Base-by-base conservation (phyloP, 2,888 invertebrate species). In the Tethea ocularis region DNA sequence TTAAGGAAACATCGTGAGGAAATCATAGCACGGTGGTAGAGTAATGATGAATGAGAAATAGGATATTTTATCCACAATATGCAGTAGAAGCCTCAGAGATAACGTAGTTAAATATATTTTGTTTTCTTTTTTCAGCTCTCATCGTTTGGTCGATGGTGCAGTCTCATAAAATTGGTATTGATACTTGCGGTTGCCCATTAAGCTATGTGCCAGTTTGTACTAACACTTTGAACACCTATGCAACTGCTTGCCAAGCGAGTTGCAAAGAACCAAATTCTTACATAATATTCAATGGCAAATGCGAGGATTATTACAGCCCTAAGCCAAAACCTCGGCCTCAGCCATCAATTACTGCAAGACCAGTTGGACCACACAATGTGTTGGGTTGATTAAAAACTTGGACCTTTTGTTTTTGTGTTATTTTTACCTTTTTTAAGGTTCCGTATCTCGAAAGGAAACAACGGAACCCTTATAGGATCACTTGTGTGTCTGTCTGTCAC, bases 201-300 rank as follows among this genome's bases (percentile, higher is more conserved):
- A 13, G 15, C 36, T 60, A 62, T 24, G 17, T 57, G 0, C 57
- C 60, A 1, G 58, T 77, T 0, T 77, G 77, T 55, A 74, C 66
- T 0, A 70, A 64, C 52, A 66, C 75, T 62, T 53, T 10, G 8
- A 51, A 61, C 11, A 71, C 72, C 0, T 75, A 76, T 57, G 0
- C 0, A 4, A 61, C 60, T 41, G 55, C 23, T 26, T 76, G 74
- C 46, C 20, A 23, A 3, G 66, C 74, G 65, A 11, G 24, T 1
- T 73, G 72, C 15, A 58, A 57, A 10, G 24, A 53, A 10, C 13
- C 26, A 6, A 2, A 10, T 4, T 23, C 17, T 0, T 17, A 58
- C 17, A 62, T 68, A 3, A 11, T 69, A 11, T 64, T 59, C 58
- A 4, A 57, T 1, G 71, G 72, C 4, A 33, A 33, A 22, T 68